Percentiles rank a stretch among this genome's conserved stretches.
These are phyloP conservation scores for Crioceris asparagi DNA, from an alignment of 2,888 invertebrate species.

Conservation along the genomic window DNA sequence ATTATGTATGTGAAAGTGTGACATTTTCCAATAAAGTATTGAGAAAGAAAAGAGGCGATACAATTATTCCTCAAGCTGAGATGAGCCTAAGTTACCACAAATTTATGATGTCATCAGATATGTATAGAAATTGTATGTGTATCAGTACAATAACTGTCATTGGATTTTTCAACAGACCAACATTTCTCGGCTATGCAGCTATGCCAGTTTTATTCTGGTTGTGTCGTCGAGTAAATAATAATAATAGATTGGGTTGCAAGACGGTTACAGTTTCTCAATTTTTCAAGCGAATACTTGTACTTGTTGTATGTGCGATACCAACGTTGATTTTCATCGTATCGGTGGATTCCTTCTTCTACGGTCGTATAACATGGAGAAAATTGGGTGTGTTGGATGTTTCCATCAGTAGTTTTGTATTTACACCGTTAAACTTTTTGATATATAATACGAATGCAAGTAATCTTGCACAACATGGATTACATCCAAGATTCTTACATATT, in stretches of 20 bases:
- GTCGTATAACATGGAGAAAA: slow-evolving; percentile 65
- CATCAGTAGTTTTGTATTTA: slow-evolving; percentile 73
- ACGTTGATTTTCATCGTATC: slow-evolving; percentile 53
- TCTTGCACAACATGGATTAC: slow-evolving; percentile 73
- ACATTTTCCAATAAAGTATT: slow-evolving; percentile 54
- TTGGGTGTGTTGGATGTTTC: slow-evolving; percentile 55
- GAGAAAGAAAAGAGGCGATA: slow-evolving; percentile 58
- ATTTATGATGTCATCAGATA: slow-evolving; percentile 58
- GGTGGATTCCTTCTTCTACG: slow-evolving; percentile 73
- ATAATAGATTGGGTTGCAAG: too few species aligned
- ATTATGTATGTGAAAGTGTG: slow-evolving; percentile 67
- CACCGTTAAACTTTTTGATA: slow-evolving; percentile 81
- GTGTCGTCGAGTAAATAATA: slow-evolving; percentile 58
- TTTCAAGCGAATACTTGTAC: slow-evolving; percentile 56
- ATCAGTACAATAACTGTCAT: slow-evolving; percentile 59
- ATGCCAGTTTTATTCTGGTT: slow-evolving; percentile 82
- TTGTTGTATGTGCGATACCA: slow-evolving; percentile 56
- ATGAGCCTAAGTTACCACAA: slow-evolving; percentile 68
- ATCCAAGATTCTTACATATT: slow-evolving; percentile 73
- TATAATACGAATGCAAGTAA: slow-evolving; percentile 72
- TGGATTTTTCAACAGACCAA: slow-evolving; percentile 86
- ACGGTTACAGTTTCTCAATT: slow-evolving; percentile 50
- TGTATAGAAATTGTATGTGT: slow-evolving; percentile 52
- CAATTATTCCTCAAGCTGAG: slow-evolving; percentile 56
- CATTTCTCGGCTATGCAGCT: slow-evolving; percentile 76